These are phyloP conservation scores for Rhopilema esculentum DNA, from an alignment of 30 jellyfish, hydroid and myxozoan species.

Conservation along the genomic window DNA sequence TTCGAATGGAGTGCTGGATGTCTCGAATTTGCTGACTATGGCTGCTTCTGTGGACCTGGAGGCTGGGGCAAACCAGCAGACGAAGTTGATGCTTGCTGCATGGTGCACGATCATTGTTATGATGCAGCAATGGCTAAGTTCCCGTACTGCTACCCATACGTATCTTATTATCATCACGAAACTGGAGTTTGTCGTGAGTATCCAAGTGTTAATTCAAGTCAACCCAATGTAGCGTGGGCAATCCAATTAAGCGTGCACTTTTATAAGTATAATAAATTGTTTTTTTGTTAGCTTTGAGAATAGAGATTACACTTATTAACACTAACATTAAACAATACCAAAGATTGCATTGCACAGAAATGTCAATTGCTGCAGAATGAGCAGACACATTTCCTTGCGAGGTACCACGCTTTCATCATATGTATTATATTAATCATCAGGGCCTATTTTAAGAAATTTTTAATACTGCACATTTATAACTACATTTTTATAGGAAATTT, in stretches of 20 bases:
- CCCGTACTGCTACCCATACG: conserved; percentile 77
- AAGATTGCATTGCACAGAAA: no score
- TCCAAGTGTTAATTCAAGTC: neutral
- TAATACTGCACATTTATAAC: no score
- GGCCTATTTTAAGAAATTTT: no score
- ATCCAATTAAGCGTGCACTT: neutral
- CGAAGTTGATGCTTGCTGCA: conserved; percentile 85
- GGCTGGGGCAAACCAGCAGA: conserved; percentile 96
- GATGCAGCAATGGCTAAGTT: conserved; percentile 43
- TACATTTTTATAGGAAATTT: no score
- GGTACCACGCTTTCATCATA: no score
- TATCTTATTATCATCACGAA: conserved; percentile 60
- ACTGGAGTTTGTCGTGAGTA: conserved; percentile 90
- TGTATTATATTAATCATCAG: no score
- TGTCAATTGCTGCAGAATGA: no score
- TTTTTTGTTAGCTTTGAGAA: no score
- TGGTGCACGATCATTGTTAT: conserved; percentile 91
- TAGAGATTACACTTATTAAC: no score
- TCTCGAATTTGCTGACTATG: conserved; percentile 86
- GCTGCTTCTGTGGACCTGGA: conserved; percentile 99
- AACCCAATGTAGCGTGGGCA: neutral
- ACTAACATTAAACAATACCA: no score
- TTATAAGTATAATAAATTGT: neutral
- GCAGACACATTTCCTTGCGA: no score
- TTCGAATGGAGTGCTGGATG: conserved; percentile 74